Percentiles rank a stretch among this genome's conserved stretches.
phyloP scores from a whole-genome alignment of 2,797 vertebrate species.

The Vultur gryphus region DNA sequence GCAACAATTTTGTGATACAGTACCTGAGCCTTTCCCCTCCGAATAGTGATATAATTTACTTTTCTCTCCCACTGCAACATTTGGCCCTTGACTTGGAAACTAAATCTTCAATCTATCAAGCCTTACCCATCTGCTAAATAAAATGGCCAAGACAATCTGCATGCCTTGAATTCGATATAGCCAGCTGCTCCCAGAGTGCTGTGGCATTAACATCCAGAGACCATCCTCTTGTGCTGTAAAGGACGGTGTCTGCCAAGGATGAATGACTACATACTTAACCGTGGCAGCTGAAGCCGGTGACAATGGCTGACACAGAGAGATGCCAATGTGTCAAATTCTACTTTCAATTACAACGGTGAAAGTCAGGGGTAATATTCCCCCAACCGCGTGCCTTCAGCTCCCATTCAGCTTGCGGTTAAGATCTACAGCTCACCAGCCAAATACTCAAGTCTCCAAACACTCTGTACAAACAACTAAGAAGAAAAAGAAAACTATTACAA shows the following conservation, averaged over 20 bases:
- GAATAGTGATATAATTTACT: conserved; percentile 50
- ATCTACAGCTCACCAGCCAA: background rate
- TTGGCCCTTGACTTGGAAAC: conserved; percentile 69
- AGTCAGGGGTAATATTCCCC: conserved; percentile 50
- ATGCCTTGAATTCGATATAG: conserved; percentile 65
- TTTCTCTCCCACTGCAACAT: conserved; percentile 59
- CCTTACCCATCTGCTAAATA: conserved; percentile 72
- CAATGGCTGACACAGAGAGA: conserved; percentile 29
- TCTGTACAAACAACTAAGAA: background rate
- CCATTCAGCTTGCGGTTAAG: background rate
- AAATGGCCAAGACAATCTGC: conserved; percentile 69
- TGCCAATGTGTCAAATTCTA: conserved; percentile 53
- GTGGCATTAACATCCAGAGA: conserved; percentile 54
- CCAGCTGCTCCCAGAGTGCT: conserved; percentile 66
- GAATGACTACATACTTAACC: conserved; percentile 44
- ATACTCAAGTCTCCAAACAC: background rate
- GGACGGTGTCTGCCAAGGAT: conserved; percentile 42
- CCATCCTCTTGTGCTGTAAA: conserved; percentile 43
- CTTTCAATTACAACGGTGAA: conserved; percentile 46
- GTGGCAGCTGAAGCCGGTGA: conserved; percentile 34
- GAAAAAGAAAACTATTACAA: background rate
- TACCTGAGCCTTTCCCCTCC: background rate
- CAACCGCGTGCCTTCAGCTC: background rate
- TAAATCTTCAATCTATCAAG: conserved; percentile 71
- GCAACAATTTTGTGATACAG: conserved; percentile 56